A percentile compares a stretch with the other conserved stretches of the same genome.
phyloP scores from a whole-genome alignment of 30 jellyfish, hydroid and myxozoan species.

The Aurelia sp. region DNA sequence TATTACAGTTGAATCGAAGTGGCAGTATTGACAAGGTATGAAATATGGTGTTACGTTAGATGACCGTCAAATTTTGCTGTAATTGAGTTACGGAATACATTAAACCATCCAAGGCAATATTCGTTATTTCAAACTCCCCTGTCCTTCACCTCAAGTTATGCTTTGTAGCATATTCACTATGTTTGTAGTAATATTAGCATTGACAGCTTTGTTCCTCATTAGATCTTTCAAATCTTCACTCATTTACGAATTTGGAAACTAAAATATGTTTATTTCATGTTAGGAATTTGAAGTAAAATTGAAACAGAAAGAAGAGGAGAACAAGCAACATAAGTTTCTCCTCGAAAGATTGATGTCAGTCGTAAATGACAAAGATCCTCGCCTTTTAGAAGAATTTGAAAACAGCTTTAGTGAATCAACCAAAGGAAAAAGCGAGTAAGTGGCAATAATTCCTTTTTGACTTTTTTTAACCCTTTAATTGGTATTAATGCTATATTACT shows the following conservation, averaged over 20 bases:
- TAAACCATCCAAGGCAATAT: too few relatives aligned
- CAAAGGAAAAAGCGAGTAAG: conserved; percentile 37
- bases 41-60: not conserved
- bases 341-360: conserved; percentile 83
- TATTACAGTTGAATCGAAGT: conserved; percentile 57
- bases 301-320: conserved; percentile 84
- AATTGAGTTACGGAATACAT: too few relatives aligned
- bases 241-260: not conserved
- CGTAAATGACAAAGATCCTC: conserved; percentile 76
- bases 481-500: too few relatives aligned
- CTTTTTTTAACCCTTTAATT: too few relatives aligned
- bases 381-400: conserved; percentile 78
- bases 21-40: conserved; percentile 62
- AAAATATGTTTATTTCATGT: not conserved
- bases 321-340: conserved; percentile 80
- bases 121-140: too few relatives aligned
- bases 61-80: not conserved
- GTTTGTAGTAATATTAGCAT: too few relatives aligned
- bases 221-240: too few relatives aligned
- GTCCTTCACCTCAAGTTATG: too few relatives aligned
- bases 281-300: conserved; percentile 69
- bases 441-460: not conserved
- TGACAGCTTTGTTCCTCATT: too few relatives aligned
- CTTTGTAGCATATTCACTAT: too few relatives aligned
- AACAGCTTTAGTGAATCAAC: conserved; percentile 66